Evolutionary conservation across 2,888 invertebrate genomes (phyloP), one percentile per base, ranked within the genome.

Genomic region (Himalopsyche tibetana): DNA sequence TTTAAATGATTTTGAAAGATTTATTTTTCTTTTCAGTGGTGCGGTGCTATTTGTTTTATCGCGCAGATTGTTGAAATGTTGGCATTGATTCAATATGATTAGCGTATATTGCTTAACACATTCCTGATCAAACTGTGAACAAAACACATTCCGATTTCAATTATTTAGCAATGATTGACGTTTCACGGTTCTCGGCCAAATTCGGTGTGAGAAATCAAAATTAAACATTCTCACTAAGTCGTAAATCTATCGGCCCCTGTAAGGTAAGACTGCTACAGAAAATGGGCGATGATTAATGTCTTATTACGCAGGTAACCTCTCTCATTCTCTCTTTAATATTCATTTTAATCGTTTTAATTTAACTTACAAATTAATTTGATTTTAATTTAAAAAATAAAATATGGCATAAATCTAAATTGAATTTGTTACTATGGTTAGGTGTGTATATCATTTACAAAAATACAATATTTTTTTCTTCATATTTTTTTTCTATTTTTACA

Each of bases 111-210:
- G 74, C 74, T 74, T 74, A 74, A 74, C 74, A 74, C 36, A 74
- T 74, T 74, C 74, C 74, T 74, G 36, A 74, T 74, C 74, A 74
- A 74, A 74, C 74, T 74, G 74, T 38, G 74, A 74, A 74, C 74
- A 74, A 74, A 74, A 74, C 74, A 74, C 74, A 74, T 74, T 74
- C 74, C 74, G 6, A 83, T 69, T 84, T 80, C 55, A 55, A 69
- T 86, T 80, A 83, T 81, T 69, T 55, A 83, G 69, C 80, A 81
- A 80, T 82, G 85, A 88, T 86, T 84, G 87, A 88, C 86, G 63
- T 51, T 45, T 38, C 79, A 45, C 63, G 85, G 63, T 82, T 83
- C 86, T 80, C 79, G 36, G 87, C 87, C 87, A 86, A 85, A 19
- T 74, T 83, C 80, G n/a, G 69, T 36, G 42, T 28, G 45, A 82